Evolutionary conservation across 2,113 vertebrate genomes (phyloP), one percentile per base, ranked within the genome.

Genomic region (Synodontis membranacea): DNA sequence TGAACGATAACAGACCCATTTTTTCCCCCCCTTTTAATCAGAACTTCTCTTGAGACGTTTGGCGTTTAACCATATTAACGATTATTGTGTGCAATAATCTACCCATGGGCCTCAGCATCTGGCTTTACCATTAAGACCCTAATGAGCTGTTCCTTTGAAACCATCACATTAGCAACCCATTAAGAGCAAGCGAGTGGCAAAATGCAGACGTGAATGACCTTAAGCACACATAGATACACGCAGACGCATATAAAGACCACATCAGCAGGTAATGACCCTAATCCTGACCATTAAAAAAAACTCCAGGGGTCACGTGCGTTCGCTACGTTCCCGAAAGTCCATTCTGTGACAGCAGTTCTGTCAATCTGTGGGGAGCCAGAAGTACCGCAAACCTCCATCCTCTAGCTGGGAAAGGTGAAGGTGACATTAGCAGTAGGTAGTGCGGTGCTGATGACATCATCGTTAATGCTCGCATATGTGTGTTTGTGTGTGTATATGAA

Each of bases 61-160:
- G 60, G 70, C 80, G 92, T 93, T 91, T 93, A 90, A 85, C 93
- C 92, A 91, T 91, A 91, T 90, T 84, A 88, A 91, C 91, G 91
- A 91, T 91, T 91, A 87, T 93, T 92, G 78, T 90, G 88, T 90
- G 91, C 84, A 92, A 91, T 92, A 91, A 88, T 92, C 90, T 90
- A 91, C 84, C 85, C 90, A 91, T 88, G 88, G 90, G 91, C 90
- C 92, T 91, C 89, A 91, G 92, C 93, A 93, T 92, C 94, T 95
- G 93, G 93, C 90, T 91, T 91, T 89, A 90, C 90, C 92, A 93
- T 94, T 94, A 94, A 91, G 90, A 83, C 89, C 90, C 92, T 94
- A 94, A 94, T 93, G 93, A 93, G 86, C 92, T 92, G 92, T 93
- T 92, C 90, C 92, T 93, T 92, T 93, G 52, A 74, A 85, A 23